Conservation (phyloP, 2,797 vertebrate genomes). For the Kryptolebias ocellatus region DNA sequence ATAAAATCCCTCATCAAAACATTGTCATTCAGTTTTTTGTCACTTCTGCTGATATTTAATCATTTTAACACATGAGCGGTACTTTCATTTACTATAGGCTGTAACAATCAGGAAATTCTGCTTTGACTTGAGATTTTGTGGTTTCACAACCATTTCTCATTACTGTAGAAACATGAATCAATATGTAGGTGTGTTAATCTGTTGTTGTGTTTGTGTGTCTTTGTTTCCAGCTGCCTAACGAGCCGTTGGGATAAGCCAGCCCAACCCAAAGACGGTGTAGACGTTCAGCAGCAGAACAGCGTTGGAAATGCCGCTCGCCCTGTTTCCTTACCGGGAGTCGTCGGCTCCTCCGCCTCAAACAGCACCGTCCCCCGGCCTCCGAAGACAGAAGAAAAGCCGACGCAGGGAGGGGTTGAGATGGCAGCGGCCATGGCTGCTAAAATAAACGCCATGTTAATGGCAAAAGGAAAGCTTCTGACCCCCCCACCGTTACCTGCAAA, state of each 20-base stretch:
- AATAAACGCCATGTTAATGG: slow-evolving; percentile 87
- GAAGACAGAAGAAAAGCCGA: slow-evolving; percentile 37
- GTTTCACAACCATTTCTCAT: too few species aligned
- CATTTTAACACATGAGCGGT: too few species aligned
- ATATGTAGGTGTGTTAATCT: not conserved
- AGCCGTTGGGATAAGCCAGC: slow-evolving; percentile 83
- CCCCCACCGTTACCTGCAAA: slow-evolving; percentile 82
- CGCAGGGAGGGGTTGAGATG: slow-evolving; percentile 81
- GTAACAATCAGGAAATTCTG: too few species aligned
- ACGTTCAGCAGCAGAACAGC: slow-evolving; percentile 58
- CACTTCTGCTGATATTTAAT: too few species aligned
- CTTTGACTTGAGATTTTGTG: too few species aligned
- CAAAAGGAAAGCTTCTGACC: slow-evolving; percentile 85
- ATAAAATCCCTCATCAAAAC: too few species aligned
- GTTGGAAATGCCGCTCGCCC: slow-evolving; percentile 57
- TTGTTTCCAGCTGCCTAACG: slow-evolving; percentile 74
- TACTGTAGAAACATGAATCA: too few species aligned
- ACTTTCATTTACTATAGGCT: too few species aligned
- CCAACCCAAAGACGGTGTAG: slow-evolving; percentile 66
- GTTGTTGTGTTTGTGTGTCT: not conserved
- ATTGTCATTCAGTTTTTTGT: too few species aligned
- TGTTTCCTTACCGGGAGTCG: slow-evolving; percentile 50
- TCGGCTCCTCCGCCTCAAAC: slow-evolving; percentile 34
- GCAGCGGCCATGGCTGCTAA: slow-evolving; percentile 86
- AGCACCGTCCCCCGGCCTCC: slow-evolving; percentile 24